Evolutionary conservation across 2,888 invertebrate species (phyloP), one percentile per base, ranked within the genome.

Genomic region (Reticulitermes lucifugus): DNA sequence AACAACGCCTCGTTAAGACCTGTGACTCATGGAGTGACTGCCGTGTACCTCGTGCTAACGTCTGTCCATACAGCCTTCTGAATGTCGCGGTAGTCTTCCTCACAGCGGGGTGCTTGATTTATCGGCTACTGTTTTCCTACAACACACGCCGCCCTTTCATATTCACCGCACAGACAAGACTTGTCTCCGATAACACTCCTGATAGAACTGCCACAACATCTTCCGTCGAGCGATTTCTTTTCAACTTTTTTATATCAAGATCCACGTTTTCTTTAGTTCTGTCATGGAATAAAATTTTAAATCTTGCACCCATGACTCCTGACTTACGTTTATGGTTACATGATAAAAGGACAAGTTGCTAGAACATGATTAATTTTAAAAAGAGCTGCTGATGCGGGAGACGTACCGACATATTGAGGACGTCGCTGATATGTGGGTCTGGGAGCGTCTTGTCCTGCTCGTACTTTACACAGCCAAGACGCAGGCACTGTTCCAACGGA

Each of bases 51-150:
- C 65, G 65, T 25, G 65, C 65, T 65, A n/a, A 65, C 65, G 65
- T 25, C 65, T n/a, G 25, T 65, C 65, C 25, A 4, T 55, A 55
- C 55, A 18, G 12, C 55, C 55, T 14, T 14, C 65, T 65, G 65
- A 12, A 65, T 65, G 65, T 65, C 65, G 65, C 65, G n/a, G 7
- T 51, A n/a, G 14, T n/a, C 25, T 46, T 29, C 55, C 51, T 79
- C 80, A 22, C 80, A 80, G 80, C 80, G 35, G 80, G 80, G 80
- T 46, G n/a, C 59, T 35, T 80, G 80, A 80, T 80, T 80, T 80
- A 80, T 80, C 80, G 55, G 80, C 80, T 80, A 80, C 80, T 55
- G 80, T 80, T 73, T 35, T 73, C 73, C 73, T 73, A 41, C 41
- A 80, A 80, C 80, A 35, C 80, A 59, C 59, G 46, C 60, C 60